phyloP scores from a whole-genome alignment of 2,888 invertebrate genomes.

The Lampropteryx suffumata region DNA sequence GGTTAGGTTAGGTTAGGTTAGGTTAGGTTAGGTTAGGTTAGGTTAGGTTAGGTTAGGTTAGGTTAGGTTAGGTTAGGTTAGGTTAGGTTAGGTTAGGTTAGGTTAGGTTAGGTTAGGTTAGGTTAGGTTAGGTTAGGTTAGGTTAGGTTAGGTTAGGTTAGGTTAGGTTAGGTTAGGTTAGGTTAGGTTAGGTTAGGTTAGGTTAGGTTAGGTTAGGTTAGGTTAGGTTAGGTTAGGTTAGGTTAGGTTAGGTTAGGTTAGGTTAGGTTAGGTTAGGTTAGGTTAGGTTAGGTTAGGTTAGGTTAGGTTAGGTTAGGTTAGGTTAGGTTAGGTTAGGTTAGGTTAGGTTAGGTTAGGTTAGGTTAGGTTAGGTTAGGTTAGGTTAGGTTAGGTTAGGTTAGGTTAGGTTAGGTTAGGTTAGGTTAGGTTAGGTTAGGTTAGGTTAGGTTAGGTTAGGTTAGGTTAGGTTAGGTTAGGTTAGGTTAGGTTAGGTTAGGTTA shows the following conservation, averaged over 20 bases:
- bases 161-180: conserved; percentile 33
- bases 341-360: conserved; percentile 24
- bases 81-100: neutral
- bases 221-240: conserved; percentile 42
- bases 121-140: conserved; percentile 26
- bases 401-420: conserved; percentile 28
- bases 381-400: conserved; percentile 32
- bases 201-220: conserved; percentile 40
- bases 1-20: neutral
- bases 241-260: conserved; percentile 37
- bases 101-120: conserved; percentile 3
- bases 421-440: conserved; percentile 23
- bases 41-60: neutral
- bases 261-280: conserved; percentile 40
- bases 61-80: neutral
- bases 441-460: conserved; percentile 31
- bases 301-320: conserved; percentile 23
- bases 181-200: conserved; percentile 34
- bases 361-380: conserved; percentile 36
- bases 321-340: conserved; percentile 34
- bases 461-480: conserved; percentile 28
- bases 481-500: conserved; percentile 34
- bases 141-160: conserved; percentile 33
- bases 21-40: neutral
- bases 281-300: conserved; percentile 37